These are phyloP conservation scores for Drosophila triauraria DNA, from an alignment of 1,140 invertebrate genomes.

Conservation along the genomic window DNA sequence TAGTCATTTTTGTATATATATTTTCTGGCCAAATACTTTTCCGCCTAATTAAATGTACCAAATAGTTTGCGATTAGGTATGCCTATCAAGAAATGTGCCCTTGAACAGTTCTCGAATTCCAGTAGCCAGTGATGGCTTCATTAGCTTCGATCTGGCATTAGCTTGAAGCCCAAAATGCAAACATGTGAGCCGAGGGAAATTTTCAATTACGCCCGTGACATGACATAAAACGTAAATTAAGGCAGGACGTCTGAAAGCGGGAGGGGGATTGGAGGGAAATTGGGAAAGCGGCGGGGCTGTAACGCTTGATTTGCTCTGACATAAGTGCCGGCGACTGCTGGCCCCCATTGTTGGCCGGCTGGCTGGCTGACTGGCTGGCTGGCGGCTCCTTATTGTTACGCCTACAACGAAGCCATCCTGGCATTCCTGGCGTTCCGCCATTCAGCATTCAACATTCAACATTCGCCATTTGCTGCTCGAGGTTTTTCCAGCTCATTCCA, in stretches of 20 bases:
- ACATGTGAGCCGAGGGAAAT: slow-evolving; percentile 33
- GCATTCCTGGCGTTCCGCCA: slow-evolving; percentile 50
- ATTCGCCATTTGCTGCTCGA: slow-evolving; percentile 44
- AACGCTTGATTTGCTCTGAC: slow-evolving; percentile 80
- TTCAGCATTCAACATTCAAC: slow-evolving; percentile 33
- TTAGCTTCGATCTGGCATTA: slow-evolving; percentile 34
- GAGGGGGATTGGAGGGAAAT: not conserved
- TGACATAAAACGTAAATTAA: slow-evolving; percentile 82
- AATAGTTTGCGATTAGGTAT: no score
- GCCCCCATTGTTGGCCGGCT: slow-evolving; percentile 34
- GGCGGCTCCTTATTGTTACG: slow-evolving; percentile 45
- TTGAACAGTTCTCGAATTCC: not conserved
- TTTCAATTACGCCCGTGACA: slow-evolving; percentile 80
- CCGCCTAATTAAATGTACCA: no score
- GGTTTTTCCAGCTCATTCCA: slow-evolving; percentile 31
- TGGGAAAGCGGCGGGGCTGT: slow-evolving; percentile 23
- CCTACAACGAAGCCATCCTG: slow-evolving; percentile 66
- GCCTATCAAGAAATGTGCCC: not conserved
- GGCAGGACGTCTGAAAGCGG: slow-evolving; percentile 57
- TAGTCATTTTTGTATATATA: no score
- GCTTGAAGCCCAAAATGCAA: slow-evolving; percentile 23
- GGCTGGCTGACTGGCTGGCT: slow-evolving; percentile 16
- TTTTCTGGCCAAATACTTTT: no score
- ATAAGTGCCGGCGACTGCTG: slow-evolving; percentile 70
- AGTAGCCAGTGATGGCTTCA: slow-evolving; percentile 22